Evolutionary conservation across 2,888 invertebrate species (phyloP).

Genomic region (Macropis europaea): DNA sequence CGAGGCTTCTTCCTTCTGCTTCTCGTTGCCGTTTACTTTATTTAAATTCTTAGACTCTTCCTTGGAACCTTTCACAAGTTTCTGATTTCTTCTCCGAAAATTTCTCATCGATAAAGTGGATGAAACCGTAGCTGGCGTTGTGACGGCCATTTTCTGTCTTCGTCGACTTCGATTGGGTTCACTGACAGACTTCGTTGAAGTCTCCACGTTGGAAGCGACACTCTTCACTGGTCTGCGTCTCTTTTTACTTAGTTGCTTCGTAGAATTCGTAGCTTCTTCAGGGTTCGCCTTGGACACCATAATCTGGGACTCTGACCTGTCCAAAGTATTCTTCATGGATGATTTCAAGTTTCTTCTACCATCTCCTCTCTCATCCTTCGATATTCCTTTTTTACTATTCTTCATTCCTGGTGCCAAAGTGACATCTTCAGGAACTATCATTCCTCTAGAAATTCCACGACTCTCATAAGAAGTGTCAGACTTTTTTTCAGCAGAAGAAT

Average conservation of each 20-base stretch:
- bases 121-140: slow-evolving; percentile 12
- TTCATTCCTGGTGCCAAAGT: slow-evolving; percentile 21
- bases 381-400: not conserved
- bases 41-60: not conserved
- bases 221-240: slow-evolving; percentile 28
- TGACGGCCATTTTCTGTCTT: slow-evolving; percentile 34
- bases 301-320: not conserved
- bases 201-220: not conserved
- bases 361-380: not conserved
- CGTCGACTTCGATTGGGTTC: slow-evolving; percentile 27
- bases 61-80: slow-evolving; percentile 10
- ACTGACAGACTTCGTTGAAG: not conserved
- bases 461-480: not conserved
- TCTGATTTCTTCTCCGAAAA: slow-evolving; percentile 15
- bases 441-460: slow-evolving; percentile 29
- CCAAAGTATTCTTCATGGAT: not conserved
- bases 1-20: slow-evolving; percentile 2
- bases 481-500: not conserved
- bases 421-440: slow-evolving; percentile 40
- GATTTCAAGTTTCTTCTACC: not conserved
- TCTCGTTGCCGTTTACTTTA: not conserved
- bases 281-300: not conserved
- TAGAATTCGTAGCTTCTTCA: not conserved
- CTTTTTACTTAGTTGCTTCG: not conserved
- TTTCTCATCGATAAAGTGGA: not conserved